Evolutionary conservation across 64 coral and sea anemone genomes (phyloP).

Genomic region (Actinia tenebrosa): DNA sequence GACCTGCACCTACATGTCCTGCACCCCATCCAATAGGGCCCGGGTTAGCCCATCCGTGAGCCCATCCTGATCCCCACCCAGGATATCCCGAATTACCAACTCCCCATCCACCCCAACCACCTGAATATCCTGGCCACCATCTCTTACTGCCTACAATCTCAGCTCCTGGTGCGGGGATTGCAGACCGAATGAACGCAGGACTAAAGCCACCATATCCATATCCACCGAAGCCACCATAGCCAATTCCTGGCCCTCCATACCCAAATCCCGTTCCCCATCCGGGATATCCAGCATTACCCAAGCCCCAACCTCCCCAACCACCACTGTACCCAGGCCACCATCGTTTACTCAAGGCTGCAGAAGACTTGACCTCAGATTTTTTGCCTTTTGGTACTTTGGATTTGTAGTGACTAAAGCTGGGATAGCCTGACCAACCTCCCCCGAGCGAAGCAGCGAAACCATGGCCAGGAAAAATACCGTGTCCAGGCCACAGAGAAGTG

Average conservation of each 20-base stretch:
- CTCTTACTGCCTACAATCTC: slow-evolving; percentile 37
- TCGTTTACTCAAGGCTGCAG: slow-evolving; percentile 38
- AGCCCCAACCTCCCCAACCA: slow-evolving; percentile 83
- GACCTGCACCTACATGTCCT: slow-evolving; percentile 28
- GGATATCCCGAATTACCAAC: slow-evolving; percentile 76
- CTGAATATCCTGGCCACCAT: slow-evolving; percentile 91
- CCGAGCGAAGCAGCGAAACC: slow-evolving; percentile 13
- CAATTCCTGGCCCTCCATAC: slow-evolving; percentile 14
- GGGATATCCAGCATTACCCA: slow-evolving; percentile 65
- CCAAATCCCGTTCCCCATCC: slow-evolving; percentile 58
- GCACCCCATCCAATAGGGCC: slow-evolving; percentile 8
- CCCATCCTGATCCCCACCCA: slow-evolving; percentile 59
- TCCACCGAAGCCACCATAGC: slow-evolving; percentile 24
- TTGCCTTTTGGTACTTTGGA: slow-evolving; percentile 60
- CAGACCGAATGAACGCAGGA: slow-evolving; percentile 6
- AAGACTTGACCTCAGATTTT: slow-evolving; percentile 8
- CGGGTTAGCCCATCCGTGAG: slow-evolving; percentile 12
- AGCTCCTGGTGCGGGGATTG: neutral
- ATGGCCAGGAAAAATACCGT: slow-evolving; percentile 20
- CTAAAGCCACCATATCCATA: slow-evolving; percentile 24
- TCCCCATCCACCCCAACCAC: slow-evolving; percentile 88
- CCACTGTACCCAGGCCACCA: slow-evolving; percentile 93
- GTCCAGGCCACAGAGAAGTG: slow-evolving; percentile 56
- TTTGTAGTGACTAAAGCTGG: slow-evolving; percentile 44
- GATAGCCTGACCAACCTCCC: slow-evolving; percentile 73